phyloP scores from a whole-genome alignment of 2,797 vertebrate genomes.

The Euthynnus affinis region DNA sequence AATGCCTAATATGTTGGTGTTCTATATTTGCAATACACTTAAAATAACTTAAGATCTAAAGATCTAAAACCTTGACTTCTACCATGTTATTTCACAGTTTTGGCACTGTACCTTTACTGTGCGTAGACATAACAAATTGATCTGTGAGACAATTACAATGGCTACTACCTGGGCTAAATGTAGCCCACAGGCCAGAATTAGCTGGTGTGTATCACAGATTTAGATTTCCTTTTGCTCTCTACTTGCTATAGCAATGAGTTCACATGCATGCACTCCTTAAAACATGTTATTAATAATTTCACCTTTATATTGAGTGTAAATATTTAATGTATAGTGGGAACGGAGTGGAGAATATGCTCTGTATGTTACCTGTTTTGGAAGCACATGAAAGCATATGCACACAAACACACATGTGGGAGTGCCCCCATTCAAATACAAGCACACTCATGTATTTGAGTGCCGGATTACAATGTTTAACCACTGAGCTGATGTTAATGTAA shows the following conservation, averaged over 20 bases:
- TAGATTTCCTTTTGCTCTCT: not conserved
- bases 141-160: conserved; percentile 11
- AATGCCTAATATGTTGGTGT: not conserved
- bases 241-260: not conserved
- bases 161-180: not conserved
- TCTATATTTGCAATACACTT: conserved; percentile 32
- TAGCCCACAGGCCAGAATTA: conserved; percentile 19
- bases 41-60: conserved; percentile 48
- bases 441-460: conserved; percentile 19
- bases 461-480: conserved; percentile 51
- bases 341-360: not conserved
- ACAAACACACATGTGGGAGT: not conserved
- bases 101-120: conserved; percentile 1
- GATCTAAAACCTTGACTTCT: conserved; percentile 33
- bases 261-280: not conserved
- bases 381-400: not conserved
- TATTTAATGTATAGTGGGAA: not conserved
- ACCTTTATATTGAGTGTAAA: not conserved
- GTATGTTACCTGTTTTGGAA: not conserved
- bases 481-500: conserved; percentile 45
- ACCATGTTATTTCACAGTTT: not conserved
- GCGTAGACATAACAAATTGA: conserved; percentile 25
- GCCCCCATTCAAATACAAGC: conserved; percentile 6
- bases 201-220: no score
- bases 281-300: conserved; percentile 3